Percentiles rank a stretch among this genome's conserved stretches.
Evolutionary conservation across 2,113 vertebrate species (phyloP).

Genomic region (Synchiropus splendidus): DNA sequence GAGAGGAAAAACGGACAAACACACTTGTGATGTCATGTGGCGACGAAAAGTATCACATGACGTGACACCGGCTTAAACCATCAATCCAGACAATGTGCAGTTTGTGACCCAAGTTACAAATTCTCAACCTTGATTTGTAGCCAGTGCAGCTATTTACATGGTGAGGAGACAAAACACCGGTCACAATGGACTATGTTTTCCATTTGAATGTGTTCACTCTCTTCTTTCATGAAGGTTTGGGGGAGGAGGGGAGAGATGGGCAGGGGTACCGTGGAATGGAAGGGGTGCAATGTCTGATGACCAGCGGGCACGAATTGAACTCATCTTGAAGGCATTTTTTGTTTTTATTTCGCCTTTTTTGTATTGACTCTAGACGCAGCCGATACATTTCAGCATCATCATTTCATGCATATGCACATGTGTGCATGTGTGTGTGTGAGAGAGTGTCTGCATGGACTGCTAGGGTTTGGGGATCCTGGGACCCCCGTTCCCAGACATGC

Average conservation of each 20-base stretch:
- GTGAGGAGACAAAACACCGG: slow-evolving; percentile 44
- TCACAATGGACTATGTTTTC: slow-evolving; percentile 55
- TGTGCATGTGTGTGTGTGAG: slow-evolving; percentile 9
- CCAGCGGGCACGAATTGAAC: slow-evolving; percentile 67
- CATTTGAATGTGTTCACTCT: slow-evolving; percentile 60
- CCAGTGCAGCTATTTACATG: slow-evolving; percentile 58
- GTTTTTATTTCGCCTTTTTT: too few relatives aligned
- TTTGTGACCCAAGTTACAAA: slow-evolving; percentile 25
- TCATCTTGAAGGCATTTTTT: too few relatives aligned
- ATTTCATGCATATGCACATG: slow-evolving; percentile 1
- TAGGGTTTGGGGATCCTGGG: slow-evolving; percentile 73
- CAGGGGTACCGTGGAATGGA: background rate
- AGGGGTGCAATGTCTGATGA: slow-evolving; percentile 54
- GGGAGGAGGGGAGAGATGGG: slow-evolving; percentile 6
- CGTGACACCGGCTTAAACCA: too few relatives aligned
- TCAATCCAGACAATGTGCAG: too few relatives aligned
- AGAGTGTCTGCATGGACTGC: too few relatives aligned
- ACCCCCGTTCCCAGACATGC: slow-evolving; percentile 93
- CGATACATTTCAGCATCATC: too few relatives aligned
- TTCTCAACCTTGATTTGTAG: slow-evolving; percentile 36
- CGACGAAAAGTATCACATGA: background rate
- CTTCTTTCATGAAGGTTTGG: slow-evolving; percentile 35
- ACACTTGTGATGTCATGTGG: too few relatives aligned
- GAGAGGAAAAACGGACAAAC: too few relatives aligned
- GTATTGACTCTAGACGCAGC: too few relatives aligned